phyloP scores from a whole-genome alignment of 2,113 vertebrate species.

The Sclerurus mexicanus region DNA sequence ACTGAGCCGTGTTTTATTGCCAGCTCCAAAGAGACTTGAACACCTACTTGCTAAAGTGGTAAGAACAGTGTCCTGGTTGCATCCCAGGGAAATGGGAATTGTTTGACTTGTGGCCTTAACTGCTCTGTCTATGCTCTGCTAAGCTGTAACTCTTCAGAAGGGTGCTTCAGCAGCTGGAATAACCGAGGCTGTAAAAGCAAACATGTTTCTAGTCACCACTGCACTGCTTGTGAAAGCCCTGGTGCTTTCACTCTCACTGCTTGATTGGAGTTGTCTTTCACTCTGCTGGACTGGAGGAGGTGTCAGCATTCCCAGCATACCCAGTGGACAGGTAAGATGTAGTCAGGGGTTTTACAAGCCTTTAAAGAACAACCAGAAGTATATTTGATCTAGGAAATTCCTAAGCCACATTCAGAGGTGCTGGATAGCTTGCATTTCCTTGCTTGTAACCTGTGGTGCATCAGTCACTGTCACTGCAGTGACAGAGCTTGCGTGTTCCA shows the following conservation, averaged over 20 bases:
- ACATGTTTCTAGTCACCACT: neutral
- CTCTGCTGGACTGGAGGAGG: neutral
- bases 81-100: neutral
- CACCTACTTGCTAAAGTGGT: neutral
- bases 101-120: neutral
- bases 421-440: neutral
- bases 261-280: neutral
- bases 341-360: neutral
- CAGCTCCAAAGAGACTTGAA: neutral
- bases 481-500: neutral
- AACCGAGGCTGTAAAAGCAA: neutral
- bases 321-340: neutral
- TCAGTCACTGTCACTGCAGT: neutral
- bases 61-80: neutral
- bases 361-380: neutral
- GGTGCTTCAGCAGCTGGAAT: neutral
- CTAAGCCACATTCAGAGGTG: neutral
- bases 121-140: neutral
- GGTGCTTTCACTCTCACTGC: neutral
- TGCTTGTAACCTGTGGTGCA: neutral
- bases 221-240: neutral
- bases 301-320: neutral
- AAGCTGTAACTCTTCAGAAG: neutral
- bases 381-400: neutral
- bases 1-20: neutral